Evolutionary conservation across 2,797 vertebrate species (phyloP), one percentile per base, ranked within the genome.

Genomic region (Heliangelus exortis): DNA sequence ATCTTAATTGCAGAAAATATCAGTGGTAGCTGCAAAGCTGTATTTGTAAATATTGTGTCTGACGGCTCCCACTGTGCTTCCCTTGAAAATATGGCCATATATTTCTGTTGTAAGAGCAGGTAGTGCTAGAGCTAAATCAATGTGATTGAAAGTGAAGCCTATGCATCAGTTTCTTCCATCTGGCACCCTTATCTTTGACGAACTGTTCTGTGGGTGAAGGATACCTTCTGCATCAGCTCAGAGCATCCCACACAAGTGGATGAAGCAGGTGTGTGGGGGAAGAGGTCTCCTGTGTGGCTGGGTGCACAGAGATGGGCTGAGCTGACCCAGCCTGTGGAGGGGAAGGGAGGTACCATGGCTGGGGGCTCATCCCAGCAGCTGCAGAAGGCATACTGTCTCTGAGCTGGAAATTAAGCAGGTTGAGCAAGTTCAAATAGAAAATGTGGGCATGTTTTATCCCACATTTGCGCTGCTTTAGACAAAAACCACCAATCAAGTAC

Each of bases 401-500:
- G 36, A 17, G 18, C 62, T 22, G 25, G 45, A 84, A 77, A 61
- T 71, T 25, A 12, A 41, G 31, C 50, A 62, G 22, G 31, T 41
- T 51, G 39, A 83, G 36, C 21, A 26, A 67, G 20, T 3, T 3
- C 31, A 69, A 48, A n/a, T n/a, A 4, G 3, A 25, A 39, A 6
- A 48, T 0, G 5, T 43, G 45, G 45, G 10, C 8, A 1, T 10
- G 1, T n/a, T 13, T 45, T 33, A 16, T 34, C 51, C 39, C 9
- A 2, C 7, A 1, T 19, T 59, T 0, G 0, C 0, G 3, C 6
- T 7, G 20, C 45, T 29, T 67, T 54, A 72, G 41, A n/a, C 18
- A 31, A 76, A 87, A 90, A 8, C 25, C 17, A 36, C 31, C n/a
- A 71, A 43, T 28, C 33, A 85, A 66, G 80, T 43, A n/a, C 8